Base-by-base conservation (phyloP, 2,797 vertebrate genomes). In the Saxicola maurus region DNA sequence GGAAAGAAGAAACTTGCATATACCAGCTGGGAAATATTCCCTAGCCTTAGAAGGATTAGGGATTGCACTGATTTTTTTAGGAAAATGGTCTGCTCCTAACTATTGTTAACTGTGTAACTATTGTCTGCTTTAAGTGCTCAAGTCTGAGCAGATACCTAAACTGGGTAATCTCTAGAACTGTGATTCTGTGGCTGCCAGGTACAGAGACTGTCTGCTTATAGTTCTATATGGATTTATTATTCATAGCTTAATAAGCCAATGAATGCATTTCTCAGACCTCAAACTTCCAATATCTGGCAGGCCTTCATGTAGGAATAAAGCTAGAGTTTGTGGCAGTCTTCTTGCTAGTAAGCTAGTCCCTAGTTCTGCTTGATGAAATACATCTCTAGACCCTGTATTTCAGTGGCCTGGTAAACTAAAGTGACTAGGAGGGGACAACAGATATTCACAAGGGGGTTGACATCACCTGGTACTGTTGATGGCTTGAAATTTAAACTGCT, bases 321-420 rank as follows among this genome's bases (percentile, higher is more conserved):
- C 12, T 76, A 28, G 2, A 3, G 7, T 53, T 46, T 59, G 5
- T 56, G 13, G 10, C 2, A 2, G 3, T 45, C 1, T 0, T 57
- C 11, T 33, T 69, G 14, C 17, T 9, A 15, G 18, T 49, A 9
- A 79, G 10, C 8, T 57, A 27, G 5, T 45, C 17, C 4, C 11
- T 3, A 23, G 9, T 51, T 31, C 17, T 66, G 8, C 21, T 66
- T 48, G 13, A 37, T 7, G 40, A 46, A 64, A 45, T 37, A 9
- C 7, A 13, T 13, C 33, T 48, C 6, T 30, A 52, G 13, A n/a
- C 2, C 9, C 3, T 0, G 0, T 25, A 17, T 64, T 79, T 84
- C 33, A 21, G 4, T 4, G 2, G 6, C 15, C 14, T 71, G 18
- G 23, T 5, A 48, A 71, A 24, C 9, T 12, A 2, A 53, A 40